A percentile compares a stretch with the other conserved stretches of the same genome.
Conservation (phyloP, 2,888 invertebrate genomes). For the Criorhina ranunculi region DNA sequence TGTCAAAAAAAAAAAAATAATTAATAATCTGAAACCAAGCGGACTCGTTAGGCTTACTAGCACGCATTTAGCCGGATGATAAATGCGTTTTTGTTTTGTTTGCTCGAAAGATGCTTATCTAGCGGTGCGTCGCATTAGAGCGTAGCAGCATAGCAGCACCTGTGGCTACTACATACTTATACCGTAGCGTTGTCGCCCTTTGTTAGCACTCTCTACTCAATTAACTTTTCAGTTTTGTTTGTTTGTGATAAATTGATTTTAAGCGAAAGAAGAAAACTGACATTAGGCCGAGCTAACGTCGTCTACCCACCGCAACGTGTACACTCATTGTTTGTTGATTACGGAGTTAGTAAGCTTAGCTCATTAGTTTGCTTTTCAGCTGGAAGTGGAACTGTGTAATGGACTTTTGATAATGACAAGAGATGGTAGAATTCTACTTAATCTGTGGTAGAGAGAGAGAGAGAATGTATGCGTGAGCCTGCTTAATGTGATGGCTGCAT, state of each 20-base stretch:
- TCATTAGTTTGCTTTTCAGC: conserved; percentile 57
- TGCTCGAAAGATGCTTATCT: conserved; percentile 64
- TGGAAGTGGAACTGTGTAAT: conserved; percentile 56
- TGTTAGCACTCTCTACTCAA: conserved; percentile 67
- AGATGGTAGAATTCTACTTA: conserved; percentile 10
- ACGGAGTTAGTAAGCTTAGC: conserved; percentile 31
- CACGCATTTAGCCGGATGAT: conserved; percentile 57
- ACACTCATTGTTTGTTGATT: conserved; percentile 14
- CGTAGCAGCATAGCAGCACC: conserved; percentile 19
- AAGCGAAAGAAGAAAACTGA: conserved; percentile 10
- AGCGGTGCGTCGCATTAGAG: conserved; percentile 46
- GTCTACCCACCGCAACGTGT: conserved; percentile 17
- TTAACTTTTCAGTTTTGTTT: conserved; percentile 61
- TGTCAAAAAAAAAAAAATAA: conserved; percentile 45
- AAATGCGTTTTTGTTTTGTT: conserved; percentile 63
- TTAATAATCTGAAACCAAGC: conserved; percentile 51
- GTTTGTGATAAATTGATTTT: conserved; percentile 61
- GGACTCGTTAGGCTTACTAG: conserved; percentile 31
- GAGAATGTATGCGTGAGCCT: conserved; percentile 33
- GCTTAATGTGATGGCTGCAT: conserved; percentile 45
- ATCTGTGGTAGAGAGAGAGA: conserved; percentile 11
- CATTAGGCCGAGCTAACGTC: conserved; percentile 22
- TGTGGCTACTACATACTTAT: conserved; percentile 40
- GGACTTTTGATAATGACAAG: conserved; percentile 66
- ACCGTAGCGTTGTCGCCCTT: conserved; percentile 39